These are phyloP conservation scores for Aldrovandia affinis DNA, from an alignment of 2,797 vertebrate species.

Conservation along the genomic window DNA sequence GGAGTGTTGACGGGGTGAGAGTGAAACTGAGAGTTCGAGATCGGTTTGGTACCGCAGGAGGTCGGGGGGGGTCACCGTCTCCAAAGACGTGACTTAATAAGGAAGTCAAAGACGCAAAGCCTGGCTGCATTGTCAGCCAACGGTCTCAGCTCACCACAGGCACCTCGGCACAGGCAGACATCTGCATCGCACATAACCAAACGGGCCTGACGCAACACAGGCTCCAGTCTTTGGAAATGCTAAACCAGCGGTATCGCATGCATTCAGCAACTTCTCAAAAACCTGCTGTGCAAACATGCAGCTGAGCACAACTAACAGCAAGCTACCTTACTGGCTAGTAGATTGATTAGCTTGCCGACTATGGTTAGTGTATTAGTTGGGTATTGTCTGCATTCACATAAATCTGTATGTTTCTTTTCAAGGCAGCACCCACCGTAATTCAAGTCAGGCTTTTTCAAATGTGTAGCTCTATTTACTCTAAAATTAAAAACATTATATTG, in stretches of 20 bases:
- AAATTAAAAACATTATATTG: too few species aligned
- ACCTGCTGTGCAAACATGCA: not conserved
- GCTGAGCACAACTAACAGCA: not conserved
- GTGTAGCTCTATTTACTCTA: too few species aligned
- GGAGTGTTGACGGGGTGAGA: not conserved
- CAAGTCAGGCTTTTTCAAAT: too few species aligned
- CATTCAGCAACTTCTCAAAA: too few species aligned
- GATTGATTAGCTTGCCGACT: too few species aligned
- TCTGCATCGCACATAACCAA: not conserved
- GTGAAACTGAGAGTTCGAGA: not conserved
- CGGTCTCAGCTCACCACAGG: not conserved
- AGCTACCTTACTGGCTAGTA: not conserved
- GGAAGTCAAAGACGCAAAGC: not conserved
- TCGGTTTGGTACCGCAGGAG: not conserved
- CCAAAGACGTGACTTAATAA: slow-evolving; percentile 29
- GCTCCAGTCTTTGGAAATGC: not conserved
- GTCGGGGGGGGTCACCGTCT: slow-evolving; percentile 8
- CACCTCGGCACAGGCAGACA: not conserved
- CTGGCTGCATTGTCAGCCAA: not conserved
- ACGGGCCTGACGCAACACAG: too few species aligned
- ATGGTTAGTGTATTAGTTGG: too few species aligned
- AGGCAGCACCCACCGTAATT: too few species aligned
- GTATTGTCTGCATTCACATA: too few species aligned
- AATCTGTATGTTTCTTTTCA: too few species aligned
- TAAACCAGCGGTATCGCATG: not conserved